Conservation (phyloP, 2,888 invertebrate genomes). For the Cephus rjabovi region DNA sequence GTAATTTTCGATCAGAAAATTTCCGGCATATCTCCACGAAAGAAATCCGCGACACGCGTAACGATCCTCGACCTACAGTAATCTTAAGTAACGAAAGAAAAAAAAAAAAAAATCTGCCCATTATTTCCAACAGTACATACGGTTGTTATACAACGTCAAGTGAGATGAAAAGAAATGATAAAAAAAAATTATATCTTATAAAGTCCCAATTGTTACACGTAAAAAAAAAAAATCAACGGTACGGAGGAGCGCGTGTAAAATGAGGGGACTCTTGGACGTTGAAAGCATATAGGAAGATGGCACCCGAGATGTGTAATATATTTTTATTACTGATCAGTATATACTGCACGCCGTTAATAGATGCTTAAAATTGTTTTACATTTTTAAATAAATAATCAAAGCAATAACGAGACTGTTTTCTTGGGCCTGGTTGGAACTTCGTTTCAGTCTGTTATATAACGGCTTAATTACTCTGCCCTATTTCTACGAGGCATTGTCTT, state of each 20-base stretch:
- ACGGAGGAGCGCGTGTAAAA: too few relatives aligned
- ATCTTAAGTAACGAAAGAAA: not conserved
- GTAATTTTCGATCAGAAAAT: not conserved
- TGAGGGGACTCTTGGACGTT: not conserved
- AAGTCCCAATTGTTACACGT: too few relatives aligned
- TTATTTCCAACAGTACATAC: not conserved
- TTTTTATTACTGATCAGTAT: too few relatives aligned
- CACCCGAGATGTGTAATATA: not conserved
- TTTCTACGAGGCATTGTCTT: slow-evolving; percentile 63
- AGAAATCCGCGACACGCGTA: not conserved
- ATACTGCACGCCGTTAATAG: too few relatives aligned
- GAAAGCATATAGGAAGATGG: not conserved
- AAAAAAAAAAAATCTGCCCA: not conserved
- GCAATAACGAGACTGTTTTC: not conserved
- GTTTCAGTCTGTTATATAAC: slow-evolving; percentile 59
- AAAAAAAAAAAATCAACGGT: too few relatives aligned
- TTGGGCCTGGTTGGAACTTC: slow-evolving; percentile 5
- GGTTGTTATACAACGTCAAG: not conserved
- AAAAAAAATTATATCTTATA: too few relatives aligned
- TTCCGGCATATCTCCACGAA: not conserved
- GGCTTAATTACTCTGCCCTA: slow-evolving; percentile 64
- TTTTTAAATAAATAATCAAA: not conserved
- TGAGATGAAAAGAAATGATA: too few relatives aligned
- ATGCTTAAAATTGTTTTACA: not conserved
- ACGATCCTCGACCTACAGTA: not conserved